Base-by-base conservation (phyloP, 2,113 vertebrate genomes). In the Mus spicilegus region DNA sequence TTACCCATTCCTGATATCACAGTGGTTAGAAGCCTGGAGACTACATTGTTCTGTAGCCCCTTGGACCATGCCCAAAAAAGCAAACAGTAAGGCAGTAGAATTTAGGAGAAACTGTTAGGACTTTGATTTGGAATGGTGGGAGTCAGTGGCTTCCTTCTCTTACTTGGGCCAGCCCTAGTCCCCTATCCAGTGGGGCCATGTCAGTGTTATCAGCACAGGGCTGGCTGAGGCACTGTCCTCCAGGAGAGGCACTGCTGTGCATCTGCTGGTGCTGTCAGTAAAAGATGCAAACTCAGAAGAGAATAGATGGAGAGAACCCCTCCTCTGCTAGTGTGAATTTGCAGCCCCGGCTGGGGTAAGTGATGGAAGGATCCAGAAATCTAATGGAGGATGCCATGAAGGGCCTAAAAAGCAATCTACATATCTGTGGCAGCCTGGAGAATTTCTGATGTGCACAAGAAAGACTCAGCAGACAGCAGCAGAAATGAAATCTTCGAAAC, bases 201-300 rank as follows among this genome's bases (percentile, higher is more conserved):
- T 5, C 1, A 8, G 61, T 22, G 51, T 42, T 33, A 26, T 24
- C 30, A 36, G 24, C 28, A 5, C 24, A 69, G 49, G 58, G 12
- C 36, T 84, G 28, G 8, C 39, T 39, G 12, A 13, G 51, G 70
- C 42, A 19, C 36, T 8, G 9, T 76, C 39, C 69, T 78, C 20
- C 51, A 73, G 36, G 14, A 19, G 46, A 69, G 30, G 24, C 24
- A 63, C 30, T 36, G 30, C 30, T 17, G 22, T 20, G 26, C 12
- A 58, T 56, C 56, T 75, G 14, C 30, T 24, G 65, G 11, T 49
- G 10, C 51, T 76, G 12, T 90, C 46, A 63, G 49, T n/a, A 56
- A 46, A 94, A 80, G 4, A 19, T 67, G 58, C 81, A 95, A 85
- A 86, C 54, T 69, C 89, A 65, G 88, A 82, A 80, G 63, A 78